Base-by-base conservation (phyloP, 1,140 invertebrate genomes). In the Ostrea edulis region DNA sequence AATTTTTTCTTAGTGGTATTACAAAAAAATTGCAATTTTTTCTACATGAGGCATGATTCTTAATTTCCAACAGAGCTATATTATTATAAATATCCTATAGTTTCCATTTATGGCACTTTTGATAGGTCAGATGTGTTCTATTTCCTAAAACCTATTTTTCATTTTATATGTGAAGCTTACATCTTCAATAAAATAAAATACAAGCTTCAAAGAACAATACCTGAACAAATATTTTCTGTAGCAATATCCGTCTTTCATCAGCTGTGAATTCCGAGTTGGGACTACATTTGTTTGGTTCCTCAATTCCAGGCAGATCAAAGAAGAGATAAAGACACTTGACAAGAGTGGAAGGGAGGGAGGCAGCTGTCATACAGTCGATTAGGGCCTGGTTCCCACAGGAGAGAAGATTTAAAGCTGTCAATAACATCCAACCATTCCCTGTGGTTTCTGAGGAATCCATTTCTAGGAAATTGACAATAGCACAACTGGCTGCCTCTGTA, bases 321-420 rank as follows among this genome's bases (percentile, higher is more conserved):
- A 99, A 99, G 88, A 99, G 95, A 95, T 99, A 99, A 54, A 99
- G 96, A 96, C 99, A 99, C 96, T 99, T 99, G 8, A 99, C 98
- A 92, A 99, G 96, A 53, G 99, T 99, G 87, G 98, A 99, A 58
- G 99, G 99, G 89, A 99, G 97, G 29, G 98, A 97, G 82, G 97
- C 97, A 82, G 97, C 97, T 86, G 98, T 99, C 98, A 99, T 99
- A 58, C 98, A 94, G 91, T 96, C 95, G 62, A 96, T 95, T 14
- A 95, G 89, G 22, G 92, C 92, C 83, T 92, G 92, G 20, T 89
- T 90, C 4, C 94, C 97, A 86, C 98, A 97, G 84, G 98, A 96
- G 20, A 99, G 95, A 9, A 96, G 92, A 96, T 99, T 99, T 22
- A 99, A 95, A 55, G 98, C 97, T 17, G 97, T 98, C 20, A 99